Evolutionary conservation across 2,113 vertebrate genomes (phyloP).

Genomic region (Crotophaga sulcirostris): DNA sequence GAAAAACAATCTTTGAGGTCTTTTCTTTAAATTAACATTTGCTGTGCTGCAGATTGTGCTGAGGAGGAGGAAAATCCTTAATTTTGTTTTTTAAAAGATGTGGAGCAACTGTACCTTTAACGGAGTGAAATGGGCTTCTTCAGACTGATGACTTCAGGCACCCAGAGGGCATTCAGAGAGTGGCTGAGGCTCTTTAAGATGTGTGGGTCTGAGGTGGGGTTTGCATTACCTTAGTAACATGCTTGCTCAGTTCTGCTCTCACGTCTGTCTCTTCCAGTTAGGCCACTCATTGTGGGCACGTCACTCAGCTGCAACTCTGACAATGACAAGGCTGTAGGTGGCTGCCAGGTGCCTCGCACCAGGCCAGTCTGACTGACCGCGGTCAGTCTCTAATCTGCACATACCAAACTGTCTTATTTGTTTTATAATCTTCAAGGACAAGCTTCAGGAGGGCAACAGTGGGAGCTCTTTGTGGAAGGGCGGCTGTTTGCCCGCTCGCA

Average conservation of each 20-base stretch:
- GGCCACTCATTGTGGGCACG: not conserved
- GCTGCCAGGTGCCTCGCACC: not conserved
- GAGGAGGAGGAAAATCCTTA: not conserved
- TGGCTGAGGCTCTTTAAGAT: not conserved
- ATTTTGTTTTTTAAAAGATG: not conserved
- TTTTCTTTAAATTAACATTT: not conserved
- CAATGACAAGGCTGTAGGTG: not conserved
- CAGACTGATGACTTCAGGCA: not conserved
- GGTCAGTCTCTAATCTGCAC: not conserved
- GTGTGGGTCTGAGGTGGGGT: constrained; percentile 4
- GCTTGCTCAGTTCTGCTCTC: not conserved
- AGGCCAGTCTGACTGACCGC: not conserved
- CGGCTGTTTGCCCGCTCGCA: no score
- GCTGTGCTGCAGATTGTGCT: not conserved
- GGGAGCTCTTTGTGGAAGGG: not conserved
- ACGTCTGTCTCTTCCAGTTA: constrained; percentile 10
- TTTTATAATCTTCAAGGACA: not conserved
- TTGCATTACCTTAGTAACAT: constrained; percentile 5
- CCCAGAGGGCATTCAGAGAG: not conserved
- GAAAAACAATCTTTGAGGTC: not conserved
- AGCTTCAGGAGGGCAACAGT: not conserved
- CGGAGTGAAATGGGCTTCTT: not conserved
- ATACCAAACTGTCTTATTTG: not conserved
- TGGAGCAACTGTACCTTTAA: not conserved
- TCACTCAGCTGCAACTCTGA: not conserved